phyloP scores from a whole-genome alignment of 2,888 invertebrate species.

The Serripes groenlandicus region DNA sequence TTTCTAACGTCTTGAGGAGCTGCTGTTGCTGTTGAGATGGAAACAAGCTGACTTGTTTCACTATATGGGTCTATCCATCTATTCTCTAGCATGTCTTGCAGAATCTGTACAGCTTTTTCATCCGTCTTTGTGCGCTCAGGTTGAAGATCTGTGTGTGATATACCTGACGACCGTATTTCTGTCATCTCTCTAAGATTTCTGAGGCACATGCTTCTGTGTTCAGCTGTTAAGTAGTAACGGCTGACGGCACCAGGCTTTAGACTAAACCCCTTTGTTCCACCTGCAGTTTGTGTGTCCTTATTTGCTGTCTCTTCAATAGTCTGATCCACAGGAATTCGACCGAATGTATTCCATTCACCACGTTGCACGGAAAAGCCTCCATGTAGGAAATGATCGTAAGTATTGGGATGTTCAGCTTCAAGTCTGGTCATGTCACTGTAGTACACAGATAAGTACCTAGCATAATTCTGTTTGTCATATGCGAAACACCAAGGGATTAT shows the following conservation, averaged over 20 bases:
- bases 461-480: no score
- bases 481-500: no score
- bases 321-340: constrained; percentile 63
- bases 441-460: no score
- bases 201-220: constrained; percentile 38
- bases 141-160: neutral
- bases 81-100: neutral
- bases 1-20: neutral
- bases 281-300: constrained; percentile 64
- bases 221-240: constrained; percentile 60
- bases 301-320: constrained; percentile 56
- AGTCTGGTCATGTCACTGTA: no score
- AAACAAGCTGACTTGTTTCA: neutral
- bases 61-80: neutral
- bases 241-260: constrained; percentile 53
- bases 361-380: constrained; percentile 58
- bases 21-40: neutral
- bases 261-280: constrained; percentile 59
- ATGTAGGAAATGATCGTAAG: neutral
- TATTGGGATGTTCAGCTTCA: neutral
- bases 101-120: neutral
- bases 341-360: constrained; percentile 53
- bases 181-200: constrained; percentile 25
- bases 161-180: neutral
- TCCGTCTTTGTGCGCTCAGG: neutral